A percentile compares a stretch with the other conserved stretches of the same genome.
phyloP scores from a whole-genome alignment of 1,140 invertebrate genomes.

The Saccostrea cuccullata region DNA sequence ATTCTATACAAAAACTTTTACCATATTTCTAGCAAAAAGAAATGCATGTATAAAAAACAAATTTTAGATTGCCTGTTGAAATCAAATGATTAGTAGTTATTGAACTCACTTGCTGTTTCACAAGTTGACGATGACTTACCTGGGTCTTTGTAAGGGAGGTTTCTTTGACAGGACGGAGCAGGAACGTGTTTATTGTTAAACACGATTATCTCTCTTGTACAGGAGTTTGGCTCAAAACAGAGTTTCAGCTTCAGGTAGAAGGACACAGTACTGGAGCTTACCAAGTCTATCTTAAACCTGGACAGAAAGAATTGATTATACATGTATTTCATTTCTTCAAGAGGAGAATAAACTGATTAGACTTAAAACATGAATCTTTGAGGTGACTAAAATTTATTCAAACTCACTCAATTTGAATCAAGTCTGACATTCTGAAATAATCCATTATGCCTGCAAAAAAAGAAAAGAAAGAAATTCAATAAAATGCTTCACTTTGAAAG shows the following conservation, averaged over 20 bases:
- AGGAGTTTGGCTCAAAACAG: conserved; percentile 7
- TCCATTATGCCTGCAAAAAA: background rate
- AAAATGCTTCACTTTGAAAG: background rate
- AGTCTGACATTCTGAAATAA: conserved; percentile 26
- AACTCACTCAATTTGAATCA: conserved; percentile 21
- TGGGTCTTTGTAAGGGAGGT: conserved; percentile 35
- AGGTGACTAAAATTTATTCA: background rate
- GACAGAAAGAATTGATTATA: background rate
- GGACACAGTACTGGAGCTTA: background rate
- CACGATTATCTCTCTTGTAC: conserved; percentile 19
- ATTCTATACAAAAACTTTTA: no score
- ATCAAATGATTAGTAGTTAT: no score
- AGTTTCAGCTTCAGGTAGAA: conserved; percentile 27
- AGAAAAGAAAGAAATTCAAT: background rate
- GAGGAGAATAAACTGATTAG: background rate
- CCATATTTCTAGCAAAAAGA: no score
- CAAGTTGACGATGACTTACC: background rate
- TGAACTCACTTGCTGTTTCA: background rate
- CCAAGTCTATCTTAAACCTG: conserved; percentile 32
- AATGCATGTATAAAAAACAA: no score
- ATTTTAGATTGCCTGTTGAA: no score
- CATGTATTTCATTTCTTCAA: background rate
- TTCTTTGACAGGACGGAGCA: background rate
- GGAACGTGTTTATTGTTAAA: conserved; percentile 8
- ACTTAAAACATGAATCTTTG: background rate